Conservation (phyloP, 2,797 vertebrate species). For the Cyprinodon diabolis region DNA sequence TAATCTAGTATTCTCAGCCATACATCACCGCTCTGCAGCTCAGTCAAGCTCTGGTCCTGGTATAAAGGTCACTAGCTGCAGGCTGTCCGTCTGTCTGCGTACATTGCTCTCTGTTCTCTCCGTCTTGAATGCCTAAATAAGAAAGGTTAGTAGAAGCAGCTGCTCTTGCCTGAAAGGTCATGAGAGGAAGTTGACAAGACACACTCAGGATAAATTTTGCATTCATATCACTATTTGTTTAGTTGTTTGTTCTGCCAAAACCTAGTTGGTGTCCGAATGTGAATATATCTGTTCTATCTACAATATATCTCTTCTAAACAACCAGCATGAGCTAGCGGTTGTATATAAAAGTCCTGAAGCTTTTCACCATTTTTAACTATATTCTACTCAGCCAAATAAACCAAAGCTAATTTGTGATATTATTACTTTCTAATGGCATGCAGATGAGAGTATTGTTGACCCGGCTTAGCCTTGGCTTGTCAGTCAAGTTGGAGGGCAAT, state of each 20-base stretch:
- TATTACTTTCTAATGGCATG: constrained; percentile 51
- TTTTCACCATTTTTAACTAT: constrained; percentile 19
- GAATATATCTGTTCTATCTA: background rate
- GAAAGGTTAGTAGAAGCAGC: constrained; percentile 71
- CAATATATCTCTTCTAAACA: constrained; percentile 20
- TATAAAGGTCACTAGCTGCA: constrained; percentile 75
- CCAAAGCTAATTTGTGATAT: constrained; percentile 52
- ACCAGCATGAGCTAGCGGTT: background rate
- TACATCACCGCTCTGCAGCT: constrained; percentile 65
- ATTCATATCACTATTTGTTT: constrained; percentile 57
- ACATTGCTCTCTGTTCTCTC: constrained; percentile 60
- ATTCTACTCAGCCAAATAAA: constrained; percentile 29
- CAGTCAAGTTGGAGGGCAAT: constrained; percentile 70
- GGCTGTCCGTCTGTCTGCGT: constrained; percentile 71
- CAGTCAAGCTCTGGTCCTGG: constrained; percentile 62
- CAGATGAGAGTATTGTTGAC: constrained; percentile 60
- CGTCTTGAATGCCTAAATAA: constrained; percentile 75
- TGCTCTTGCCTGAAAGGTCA: constrained; percentile 73
- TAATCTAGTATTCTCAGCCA: constrained; percentile 63
- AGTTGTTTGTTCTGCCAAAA: constrained; percentile 54
- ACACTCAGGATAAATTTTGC: constrained; percentile 54
- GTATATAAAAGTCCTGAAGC: background rate
- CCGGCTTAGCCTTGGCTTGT: constrained; percentile 60
- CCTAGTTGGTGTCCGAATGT: constrained; percentile 27
- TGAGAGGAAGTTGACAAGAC: constrained; percentile 47